Percentiles rank a stretch among this genome's conserved stretches.
Conservation (phyloP, 1,140 invertebrate species). For the Holotrichia oblita region DNA sequence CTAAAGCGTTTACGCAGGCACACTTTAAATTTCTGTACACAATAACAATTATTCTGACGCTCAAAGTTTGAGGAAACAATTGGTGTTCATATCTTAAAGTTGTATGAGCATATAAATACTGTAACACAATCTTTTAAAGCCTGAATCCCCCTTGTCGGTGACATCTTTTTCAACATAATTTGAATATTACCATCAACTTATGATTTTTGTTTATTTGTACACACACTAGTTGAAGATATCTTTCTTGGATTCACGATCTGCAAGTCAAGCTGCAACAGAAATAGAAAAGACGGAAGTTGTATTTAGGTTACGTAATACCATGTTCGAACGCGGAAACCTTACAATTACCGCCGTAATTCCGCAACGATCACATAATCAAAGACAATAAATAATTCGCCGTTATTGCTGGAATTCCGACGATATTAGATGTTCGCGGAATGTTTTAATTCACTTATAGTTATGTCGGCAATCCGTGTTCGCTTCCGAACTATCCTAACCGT, state of each 20-base stretch:
- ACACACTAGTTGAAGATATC: too few species aligned
- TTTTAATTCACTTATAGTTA: constrained; percentile 31
- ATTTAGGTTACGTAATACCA: background rate
- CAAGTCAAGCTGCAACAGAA: background rate
- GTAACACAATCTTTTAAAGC: too few species aligned
- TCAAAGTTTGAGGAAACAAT: too few species aligned
- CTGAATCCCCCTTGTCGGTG: too few species aligned
- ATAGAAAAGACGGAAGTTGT: constrained; percentile 1
- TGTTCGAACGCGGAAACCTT: constrained; percentile 29
- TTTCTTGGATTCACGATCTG: background rate
- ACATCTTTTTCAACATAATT: too few species aligned
- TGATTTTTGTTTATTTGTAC: too few species aligned
- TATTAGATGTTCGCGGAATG: constrained; percentile 31
- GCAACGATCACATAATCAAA: constrained; percentile 20
- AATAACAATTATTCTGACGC: too few species aligned
- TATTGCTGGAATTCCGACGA: constrained; percentile 27
- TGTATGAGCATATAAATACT: too few species aligned
- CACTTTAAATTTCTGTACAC: too few species aligned
- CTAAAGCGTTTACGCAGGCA: too few species aligned
- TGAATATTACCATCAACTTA: too few species aligned
- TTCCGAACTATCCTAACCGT: constrained; percentile 3
- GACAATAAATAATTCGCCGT: constrained; percentile 31
- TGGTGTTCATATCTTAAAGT: too few species aligned
- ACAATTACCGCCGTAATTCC: constrained; percentile 25
- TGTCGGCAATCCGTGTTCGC: background rate